Conservation (phyloP, 1,140 invertebrate species). For the Dendrolimus punctatus region DNA sequence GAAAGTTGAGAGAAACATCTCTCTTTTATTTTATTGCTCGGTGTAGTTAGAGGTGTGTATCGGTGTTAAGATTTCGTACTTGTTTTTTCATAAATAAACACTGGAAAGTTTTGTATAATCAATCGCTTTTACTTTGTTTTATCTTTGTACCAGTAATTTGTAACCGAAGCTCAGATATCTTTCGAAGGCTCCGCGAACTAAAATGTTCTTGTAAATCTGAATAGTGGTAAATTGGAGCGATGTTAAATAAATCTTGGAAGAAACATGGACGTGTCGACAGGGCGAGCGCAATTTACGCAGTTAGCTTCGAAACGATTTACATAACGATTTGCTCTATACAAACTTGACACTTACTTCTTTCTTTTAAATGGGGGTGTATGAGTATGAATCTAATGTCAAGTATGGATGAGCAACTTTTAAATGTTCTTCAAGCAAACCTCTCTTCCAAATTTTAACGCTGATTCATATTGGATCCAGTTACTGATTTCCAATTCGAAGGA, state of each 20-base stretch:
- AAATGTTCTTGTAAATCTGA: slow-evolving; percentile 22
- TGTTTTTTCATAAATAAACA: not conserved
- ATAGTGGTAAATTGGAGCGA: slow-evolving; percentile 35
- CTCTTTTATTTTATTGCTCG: slow-evolving; percentile 1
- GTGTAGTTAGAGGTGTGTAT: not conserved
- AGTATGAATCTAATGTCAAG: no score
- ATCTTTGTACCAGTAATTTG: no score
- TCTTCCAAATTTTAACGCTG: no score
- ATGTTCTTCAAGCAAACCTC: no score
- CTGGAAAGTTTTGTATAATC: no score
- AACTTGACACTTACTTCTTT: no score
- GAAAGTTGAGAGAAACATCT: not conserved
- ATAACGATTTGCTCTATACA: slow-evolving; percentile 25
- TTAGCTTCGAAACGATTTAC: slow-evolving; percentile 45
- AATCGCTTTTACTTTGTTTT: no score
- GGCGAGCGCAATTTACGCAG: slow-evolving; percentile 38
- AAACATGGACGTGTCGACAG: slow-evolving; percentile 23
- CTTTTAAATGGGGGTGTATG: no score
- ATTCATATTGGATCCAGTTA: no score
- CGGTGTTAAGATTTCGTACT: not conserved
- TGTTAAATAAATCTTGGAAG: slow-evolving; percentile 45
- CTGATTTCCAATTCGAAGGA: no score
- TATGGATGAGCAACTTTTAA: no score
- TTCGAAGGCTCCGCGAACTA: not conserved
- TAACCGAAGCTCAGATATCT: no score